phyloP scores from a whole-genome alignment of 2,113 vertebrate genomes.

The Rhegmatorhina hoffmannsi region DNA sequence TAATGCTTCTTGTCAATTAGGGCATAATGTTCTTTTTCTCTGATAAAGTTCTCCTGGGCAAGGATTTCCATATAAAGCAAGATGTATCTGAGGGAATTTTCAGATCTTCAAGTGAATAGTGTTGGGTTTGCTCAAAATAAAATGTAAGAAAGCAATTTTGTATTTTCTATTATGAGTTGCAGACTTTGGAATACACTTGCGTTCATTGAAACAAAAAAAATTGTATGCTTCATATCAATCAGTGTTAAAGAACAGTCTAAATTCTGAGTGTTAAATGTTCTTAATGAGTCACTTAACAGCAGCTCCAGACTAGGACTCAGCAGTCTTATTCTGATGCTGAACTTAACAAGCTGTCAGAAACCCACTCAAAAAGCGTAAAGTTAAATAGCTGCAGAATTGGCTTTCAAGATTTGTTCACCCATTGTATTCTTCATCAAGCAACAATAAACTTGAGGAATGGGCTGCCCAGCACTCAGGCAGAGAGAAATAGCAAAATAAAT shows the following conservation, averaged over 20 bases:
- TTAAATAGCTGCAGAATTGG: neutral
- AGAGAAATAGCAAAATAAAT: conserved; percentile 26
- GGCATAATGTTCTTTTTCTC: neutral
- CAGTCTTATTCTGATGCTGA: neutral
- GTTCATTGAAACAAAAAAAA: neutral
- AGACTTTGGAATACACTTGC: neutral
- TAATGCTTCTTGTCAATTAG: neutral
- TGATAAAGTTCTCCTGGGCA: neutral
- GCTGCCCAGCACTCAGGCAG: neutral
- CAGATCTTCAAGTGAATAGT: neutral
- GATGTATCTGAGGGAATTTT: neutral
- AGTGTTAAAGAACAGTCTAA: neutral
- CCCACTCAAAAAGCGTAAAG: neutral
- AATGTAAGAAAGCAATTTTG: neutral
- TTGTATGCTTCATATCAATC: neutral
- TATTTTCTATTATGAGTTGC: neutral
- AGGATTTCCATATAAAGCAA: neutral
- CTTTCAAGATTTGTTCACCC: neutral
- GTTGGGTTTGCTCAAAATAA: neutral
- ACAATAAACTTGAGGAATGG: conserved; percentile 7
- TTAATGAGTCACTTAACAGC: conserved; percentile 2
- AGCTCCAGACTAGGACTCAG: neutral
- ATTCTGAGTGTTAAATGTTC: conserved; percentile 8
- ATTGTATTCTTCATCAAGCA: neutral
- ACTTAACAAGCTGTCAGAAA: conserved; percentile 2